These are phyloP conservation scores for Rhynchophorus ferrugineus DNA, from an alignment of 1,140 invertebrate genomes.

Conservation along the genomic window DNA sequence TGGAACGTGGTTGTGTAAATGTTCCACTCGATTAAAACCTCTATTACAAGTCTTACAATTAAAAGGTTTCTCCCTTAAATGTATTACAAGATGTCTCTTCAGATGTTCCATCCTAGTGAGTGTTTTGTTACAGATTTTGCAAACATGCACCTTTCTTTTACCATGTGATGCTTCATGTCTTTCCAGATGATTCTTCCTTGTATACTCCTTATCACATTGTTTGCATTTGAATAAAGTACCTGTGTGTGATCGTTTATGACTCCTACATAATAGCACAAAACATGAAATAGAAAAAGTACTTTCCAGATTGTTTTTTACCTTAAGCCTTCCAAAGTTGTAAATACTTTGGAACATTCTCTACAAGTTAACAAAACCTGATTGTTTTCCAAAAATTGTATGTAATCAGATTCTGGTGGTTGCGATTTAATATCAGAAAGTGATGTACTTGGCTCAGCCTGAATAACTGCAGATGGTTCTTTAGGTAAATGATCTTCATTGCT, in stretches of 20 bases:
- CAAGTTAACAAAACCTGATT: conserved; percentile 36
- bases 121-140: conserved; percentile 39
- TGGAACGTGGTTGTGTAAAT: conserved; percentile 42
- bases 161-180: conserved; percentile 35
- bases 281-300: background rate
- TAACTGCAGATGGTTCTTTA: conserved; percentile 14
- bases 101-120: conserved; percentile 37
- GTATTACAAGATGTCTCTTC: conserved; percentile 36
- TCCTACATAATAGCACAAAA: conserved; percentile 13
- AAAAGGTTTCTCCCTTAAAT: conserved; percentile 42
- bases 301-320: conserved; percentile 4
- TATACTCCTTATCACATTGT: conserved; percentile 36
- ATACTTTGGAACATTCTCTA: conserved; percentile 34
- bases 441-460: too few relatives aligned
- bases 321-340: conserved; percentile 35
- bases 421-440: conserved; percentile 5
- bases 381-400: conserved; percentile 35
- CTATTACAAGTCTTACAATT: conserved; percentile 48
- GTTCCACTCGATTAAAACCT: conserved; percentile 45
- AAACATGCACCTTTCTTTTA: conserved; percentile 36
- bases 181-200: conserved; percentile 32
- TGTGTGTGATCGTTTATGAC: conserved; percentile 35
- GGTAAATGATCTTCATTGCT: conserved; percentile 3
- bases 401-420: conserved; percentile 27
- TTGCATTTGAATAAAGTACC: conserved; percentile 36